Evolutionary conservation across 2,797 vertebrate species (phyloP).

Genomic region (Sebastiscus albofasciatus): DNA sequence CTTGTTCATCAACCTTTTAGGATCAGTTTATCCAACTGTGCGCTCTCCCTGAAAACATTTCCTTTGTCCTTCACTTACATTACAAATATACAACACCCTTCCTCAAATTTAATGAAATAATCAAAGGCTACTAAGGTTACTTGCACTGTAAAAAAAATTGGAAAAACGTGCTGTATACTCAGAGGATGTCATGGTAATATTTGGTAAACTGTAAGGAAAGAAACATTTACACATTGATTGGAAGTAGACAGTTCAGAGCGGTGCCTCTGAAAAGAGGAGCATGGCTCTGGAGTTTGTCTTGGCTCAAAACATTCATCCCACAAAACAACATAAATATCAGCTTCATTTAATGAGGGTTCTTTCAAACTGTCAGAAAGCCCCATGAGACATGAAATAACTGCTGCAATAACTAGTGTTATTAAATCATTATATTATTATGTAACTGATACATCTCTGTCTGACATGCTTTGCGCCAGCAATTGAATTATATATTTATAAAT

Average conservation of each 20-base stretch:
- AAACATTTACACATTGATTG: neutral
- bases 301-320: conserved; percentile 11
- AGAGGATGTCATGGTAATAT: neutral
- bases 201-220: conserved; percentile 4
- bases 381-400: conserved; percentile 20
- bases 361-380: conserved; percentile 27
- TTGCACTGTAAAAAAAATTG: neutral
- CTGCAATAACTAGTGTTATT: conserved; percentile 24
- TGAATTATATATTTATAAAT: neutral
- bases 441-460: conserved; percentile 7
- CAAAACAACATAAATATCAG: conserved; percentile 21
- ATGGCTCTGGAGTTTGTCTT: conserved; percentile 28
- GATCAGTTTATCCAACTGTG: conserved; percentile 1
- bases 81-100: neutral
- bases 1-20: neutral
- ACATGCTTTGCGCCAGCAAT: conserved; percentile 1
- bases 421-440: conserved; percentile 5
- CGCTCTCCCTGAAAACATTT: neutral
- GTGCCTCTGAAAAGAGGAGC: neutral
- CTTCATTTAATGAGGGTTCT: conserved; percentile 1
- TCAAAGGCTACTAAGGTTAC: neutral
- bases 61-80: neutral
- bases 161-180: neutral
- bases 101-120: neutral
- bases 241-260: neutral